Conservation (phyloP, 2,888 invertebrate genomes). For the Apantesis nais region DNA sequence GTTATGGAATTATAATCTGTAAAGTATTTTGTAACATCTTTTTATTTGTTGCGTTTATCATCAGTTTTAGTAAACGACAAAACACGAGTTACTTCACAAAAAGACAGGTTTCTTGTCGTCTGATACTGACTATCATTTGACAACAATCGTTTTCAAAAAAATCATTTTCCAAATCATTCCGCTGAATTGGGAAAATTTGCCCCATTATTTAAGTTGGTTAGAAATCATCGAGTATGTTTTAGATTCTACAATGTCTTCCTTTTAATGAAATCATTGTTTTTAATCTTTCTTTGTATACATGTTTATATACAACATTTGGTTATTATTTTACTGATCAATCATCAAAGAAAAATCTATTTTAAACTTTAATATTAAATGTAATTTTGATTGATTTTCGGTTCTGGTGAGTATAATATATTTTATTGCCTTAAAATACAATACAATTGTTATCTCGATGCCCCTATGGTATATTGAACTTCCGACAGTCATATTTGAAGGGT, state of each 20-base stretch:
- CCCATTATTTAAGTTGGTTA: background rate
- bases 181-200: background rate
- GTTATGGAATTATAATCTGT: background rate
- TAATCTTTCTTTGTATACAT: no score
- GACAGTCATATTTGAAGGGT: constrained; percentile 5
- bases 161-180: background rate
- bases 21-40: no score
- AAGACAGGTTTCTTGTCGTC: background rate
- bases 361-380: no score
- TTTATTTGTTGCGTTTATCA: background rate
- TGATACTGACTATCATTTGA: background rate
- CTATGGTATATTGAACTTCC: constrained; percentile 5
- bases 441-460: constrained; percentile 12
- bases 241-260: no score
- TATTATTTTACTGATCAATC: no score
- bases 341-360: no score
- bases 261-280: no score
- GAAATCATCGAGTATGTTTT: background rate
- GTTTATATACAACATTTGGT: no score
- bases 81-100: background rate
- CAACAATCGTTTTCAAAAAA: background rate
- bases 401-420: background rate
- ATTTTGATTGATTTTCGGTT: no score
- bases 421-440: constrained; percentile 4
- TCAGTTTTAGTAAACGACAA: background rate